Conservation (phyloP, 2,888 invertebrate genomes). For the Agrilus mali region DNA sequence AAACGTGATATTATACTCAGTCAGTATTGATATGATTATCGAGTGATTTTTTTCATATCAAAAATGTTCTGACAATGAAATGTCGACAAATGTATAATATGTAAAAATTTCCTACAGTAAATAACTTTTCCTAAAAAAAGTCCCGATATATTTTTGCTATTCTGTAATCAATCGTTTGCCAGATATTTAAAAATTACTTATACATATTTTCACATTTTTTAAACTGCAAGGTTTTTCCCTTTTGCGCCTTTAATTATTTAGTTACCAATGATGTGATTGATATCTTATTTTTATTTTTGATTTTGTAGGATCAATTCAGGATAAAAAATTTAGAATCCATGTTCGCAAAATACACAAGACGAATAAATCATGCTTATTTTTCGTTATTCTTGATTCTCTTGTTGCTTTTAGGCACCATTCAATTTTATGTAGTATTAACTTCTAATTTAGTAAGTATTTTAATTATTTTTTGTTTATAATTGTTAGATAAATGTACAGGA, state of each 20-base stretch:
- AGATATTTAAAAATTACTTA: not conserved
- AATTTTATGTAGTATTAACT: conserved; percentile 37
- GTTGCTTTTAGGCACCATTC: conserved; percentile 48
- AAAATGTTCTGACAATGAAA: too few species aligned
- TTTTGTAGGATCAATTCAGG: conserved; percentile 60
- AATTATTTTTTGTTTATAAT: too few species aligned
- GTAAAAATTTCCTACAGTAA: too few species aligned
- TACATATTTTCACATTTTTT: too few species aligned
- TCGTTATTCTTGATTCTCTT: conserved; percentile 63
- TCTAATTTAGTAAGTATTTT: conserved; percentile 16
- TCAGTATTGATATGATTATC: too few species aligned
- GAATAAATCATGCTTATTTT: conserved; percentile 65
- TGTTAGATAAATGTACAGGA: too few species aligned
- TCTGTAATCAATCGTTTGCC: not conserved
- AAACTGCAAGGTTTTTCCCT: too few species aligned
- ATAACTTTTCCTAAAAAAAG: too few species aligned
- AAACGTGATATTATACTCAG: too few species aligned
- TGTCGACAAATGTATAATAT: too few species aligned
- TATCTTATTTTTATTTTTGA: conserved; percentile 8
- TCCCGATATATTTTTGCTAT: not conserved
- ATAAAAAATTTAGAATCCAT: conserved; percentile 62
- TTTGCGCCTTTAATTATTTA: too few species aligned
- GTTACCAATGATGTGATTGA: not conserved
- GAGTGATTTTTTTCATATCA: too few species aligned
- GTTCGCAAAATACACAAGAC: conserved; percentile 62